Evolutionary conservation across 64 coral and sea anemone genomes (phyloP).

Genomic region (Cladopsammia gracilis): DNA sequence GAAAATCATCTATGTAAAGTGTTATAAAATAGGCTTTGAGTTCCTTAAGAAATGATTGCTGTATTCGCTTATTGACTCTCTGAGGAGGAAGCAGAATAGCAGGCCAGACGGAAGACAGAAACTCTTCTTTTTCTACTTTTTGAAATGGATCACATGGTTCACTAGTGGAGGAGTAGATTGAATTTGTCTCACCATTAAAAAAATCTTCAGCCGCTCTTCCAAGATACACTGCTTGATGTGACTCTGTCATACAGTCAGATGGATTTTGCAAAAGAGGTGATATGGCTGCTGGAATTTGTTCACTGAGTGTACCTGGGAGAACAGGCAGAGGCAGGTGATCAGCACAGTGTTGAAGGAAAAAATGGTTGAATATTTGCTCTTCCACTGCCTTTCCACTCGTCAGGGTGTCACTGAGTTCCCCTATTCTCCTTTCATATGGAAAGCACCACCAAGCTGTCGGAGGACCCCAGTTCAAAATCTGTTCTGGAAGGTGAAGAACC

Average conservation of each 20-base stretch:
- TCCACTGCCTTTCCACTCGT: constrained; percentile 40
- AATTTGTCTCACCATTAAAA: background rate
- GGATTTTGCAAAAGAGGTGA: constrained; percentile 14
- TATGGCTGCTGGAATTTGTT: constrained; percentile 5
- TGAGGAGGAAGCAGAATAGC: background rate
- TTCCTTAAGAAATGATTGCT: background rate
- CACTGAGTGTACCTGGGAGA: background rate
- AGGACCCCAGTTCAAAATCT: constrained; percentile 43
- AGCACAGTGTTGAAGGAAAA: constrained; percentile 28
- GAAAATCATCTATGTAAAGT: background rate
- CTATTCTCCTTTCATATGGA: constrained; percentile 30
- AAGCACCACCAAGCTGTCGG: constrained; percentile 37
- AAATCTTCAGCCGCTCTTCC: constrained; percentile 28
- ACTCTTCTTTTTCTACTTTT: constrained; percentile 1
- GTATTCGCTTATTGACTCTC: background rate
- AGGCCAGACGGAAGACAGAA: background rate
- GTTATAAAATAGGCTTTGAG: background rate
- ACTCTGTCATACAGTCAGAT: background rate
- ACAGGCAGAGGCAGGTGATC: background rate
- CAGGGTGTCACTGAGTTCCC: background rate
- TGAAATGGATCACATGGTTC: background rate
- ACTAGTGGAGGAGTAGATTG: background rate
- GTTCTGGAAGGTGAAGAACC: constrained; percentile 31
- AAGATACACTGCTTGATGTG: background rate
- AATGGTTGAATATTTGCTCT: constrained; percentile 43